A percentile compares a stretch with the other conserved stretches of the same genome.
Evolutionary conservation across 2,888 invertebrate genomes (phyloP).

Genomic region (Achlya flavicornis): DNA sequence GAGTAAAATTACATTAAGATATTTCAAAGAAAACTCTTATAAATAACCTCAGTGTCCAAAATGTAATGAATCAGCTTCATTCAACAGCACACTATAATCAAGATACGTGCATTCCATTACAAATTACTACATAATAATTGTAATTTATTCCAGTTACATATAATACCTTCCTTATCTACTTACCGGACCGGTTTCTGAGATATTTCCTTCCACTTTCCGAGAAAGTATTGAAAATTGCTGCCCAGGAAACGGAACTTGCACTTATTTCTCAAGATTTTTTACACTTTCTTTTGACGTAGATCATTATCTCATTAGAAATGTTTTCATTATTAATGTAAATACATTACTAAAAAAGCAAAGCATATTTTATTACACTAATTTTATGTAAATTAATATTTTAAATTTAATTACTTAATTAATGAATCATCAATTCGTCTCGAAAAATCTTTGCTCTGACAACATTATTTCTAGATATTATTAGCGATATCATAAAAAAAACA

Average conservation of each 20-base stretch:
- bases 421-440: too few relatives aligned
- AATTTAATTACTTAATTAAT: too few relatives aligned
- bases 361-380: too few relatives aligned
- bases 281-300: not conserved
- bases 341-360: too few relatives aligned
- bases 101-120: not conserved
- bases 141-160: constrained; percentile 15
- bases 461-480: too few relatives aligned
- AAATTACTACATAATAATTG: constrained; percentile 11
- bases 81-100: not conserved
- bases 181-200: constrained; percentile 3
- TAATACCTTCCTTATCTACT: constrained; percentile 13
- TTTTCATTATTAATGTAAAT: too few relatives aligned
- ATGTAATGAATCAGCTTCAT: not conserved
- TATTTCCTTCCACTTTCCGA: constrained; percentile 44
- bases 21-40: not conserved
- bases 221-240: constrained; percentile 48
- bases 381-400: too few relatives aligned
- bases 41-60: not conserved
- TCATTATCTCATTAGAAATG: not conserved
- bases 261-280: not conserved
- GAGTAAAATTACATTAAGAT: too few relatives aligned
- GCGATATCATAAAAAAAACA: too few relatives aligned
- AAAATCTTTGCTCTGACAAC: too few relatives aligned
- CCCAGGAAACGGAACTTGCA: constrained; percentile 7